These are phyloP conservation scores for mouse (Mus musculus) DNA, from an alignment of 2,113 vertebrate genomes.

Conservation along the genomic window GRCm39 chr8:47518001-47518500, in stretches of 20 bases:
- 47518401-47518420: conserved; percentile 86
- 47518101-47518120: accelerated
- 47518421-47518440: conserved; percentile 94
- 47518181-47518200: neutral
- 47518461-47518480: conserved; percentile 93
- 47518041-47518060: neutral
- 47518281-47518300: neutral
- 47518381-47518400: neutral
- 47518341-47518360: too few relatives aligned
- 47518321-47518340: neutral
- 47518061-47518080: neutral
- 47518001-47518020: neutral
- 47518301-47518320: neutral
- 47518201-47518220: too few relatives aligned
- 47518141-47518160: accelerated
- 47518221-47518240: too few relatives aligned
- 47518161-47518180: neutral
- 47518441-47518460: conserved; percentile 96
- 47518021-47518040: accelerated
- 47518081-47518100: neutral
- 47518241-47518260: accelerated
- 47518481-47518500: conserved; percentile 88
- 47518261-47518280: neutral
- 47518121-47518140: neutral
- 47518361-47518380: accelerated